Evolutionary conservation across 2,888 invertebrate species (phyloP).

Genomic region (Noctua janthe): DNA sequence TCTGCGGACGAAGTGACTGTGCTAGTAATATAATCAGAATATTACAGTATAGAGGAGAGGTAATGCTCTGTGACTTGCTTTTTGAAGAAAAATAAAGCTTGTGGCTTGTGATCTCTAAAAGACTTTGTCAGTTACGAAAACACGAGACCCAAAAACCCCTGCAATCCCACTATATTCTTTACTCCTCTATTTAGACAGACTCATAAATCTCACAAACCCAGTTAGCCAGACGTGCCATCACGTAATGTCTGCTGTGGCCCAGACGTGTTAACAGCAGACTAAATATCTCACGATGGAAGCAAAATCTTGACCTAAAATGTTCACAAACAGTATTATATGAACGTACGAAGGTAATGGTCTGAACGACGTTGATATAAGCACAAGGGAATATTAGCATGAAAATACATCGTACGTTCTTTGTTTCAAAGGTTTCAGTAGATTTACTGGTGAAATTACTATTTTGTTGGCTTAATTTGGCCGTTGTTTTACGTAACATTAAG

Average conservation of each 20-base stretch:
- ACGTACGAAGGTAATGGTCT: constrained; percentile 45
- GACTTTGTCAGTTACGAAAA: not conserved
- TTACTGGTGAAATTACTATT: constrained; percentile 46
- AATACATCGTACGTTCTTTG: constrained; percentile 42
- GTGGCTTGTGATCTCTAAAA: not conserved
- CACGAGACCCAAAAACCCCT: too few relatives aligned
- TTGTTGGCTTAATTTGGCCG: constrained; percentile 32
- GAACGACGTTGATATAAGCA: constrained; percentile 51
- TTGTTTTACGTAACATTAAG: constrained; percentile 30
- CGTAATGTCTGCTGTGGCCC: constrained; percentile 20
- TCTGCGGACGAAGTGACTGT: too few relatives aligned
- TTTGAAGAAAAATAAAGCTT: too few relatives aligned
- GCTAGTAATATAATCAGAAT: too few relatives aligned
- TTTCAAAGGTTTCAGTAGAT: constrained; percentile 45
- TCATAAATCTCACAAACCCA: constrained; percentile 23
- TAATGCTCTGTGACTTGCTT: too few relatives aligned
- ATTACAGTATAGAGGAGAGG: too few relatives aligned
- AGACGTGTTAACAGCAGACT: constrained; percentile 37
- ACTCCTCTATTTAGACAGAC: not conserved
- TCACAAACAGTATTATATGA: constrained; percentile 34
- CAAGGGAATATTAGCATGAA: constrained; percentile 51
- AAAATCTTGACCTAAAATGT: constrained; percentile 48
- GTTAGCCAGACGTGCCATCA: constrained; percentile 33
- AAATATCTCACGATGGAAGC: constrained; percentile 17
- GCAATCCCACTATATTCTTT: not conserved